Evolutionary conservation across 1,140 invertebrate species (phyloP), one percentile per base, ranked within the genome.

Genomic region (Whitmania pigra): DNA sequence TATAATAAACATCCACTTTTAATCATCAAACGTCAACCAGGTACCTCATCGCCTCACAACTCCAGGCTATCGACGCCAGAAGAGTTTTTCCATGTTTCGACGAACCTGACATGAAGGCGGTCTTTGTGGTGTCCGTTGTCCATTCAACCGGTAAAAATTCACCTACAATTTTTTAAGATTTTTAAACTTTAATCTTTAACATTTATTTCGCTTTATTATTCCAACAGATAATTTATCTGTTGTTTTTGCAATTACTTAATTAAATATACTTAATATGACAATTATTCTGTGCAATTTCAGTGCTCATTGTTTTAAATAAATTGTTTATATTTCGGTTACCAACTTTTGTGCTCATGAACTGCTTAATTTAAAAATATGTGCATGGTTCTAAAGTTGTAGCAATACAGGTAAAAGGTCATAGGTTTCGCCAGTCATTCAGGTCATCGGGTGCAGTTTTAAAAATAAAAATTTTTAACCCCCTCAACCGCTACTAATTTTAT

Each of bases 51-150:
- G 77, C 73, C 27, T 77, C 78, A 11, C 78, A 79, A 71, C 72
- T 78, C 74, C 78, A 79, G 55, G 74, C 78, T 43, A 67, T 77
- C 25, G 74, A 78, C 53, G 77, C 78, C 49, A 73, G 78, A 29
- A 70, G 73, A 66, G 71, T 79, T 27, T 75, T 79, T 71, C 78
- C 78, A 13, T 79, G 77, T 55, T 77, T 79, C 67, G 78, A 79
- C 31, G 76, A 79, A 71, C 78, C 78, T 15, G 74, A 72, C 69
- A 73, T 78, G 36, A 79, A 79, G 72, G 78, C 78, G 22, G 54
- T 73, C 43, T 79, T 79, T 72, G 36, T 36, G 27, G 71, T 79
- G 22, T 55, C 66, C 20, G 69, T 77, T 29, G 25, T 49, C n/a
- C 69, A 70, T 27, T 40, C 29, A 17, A 25, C 31, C 40, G 40